Conservation (phyloP, 2,888 invertebrate genomes). For the Machimus atricapillus region DNA sequence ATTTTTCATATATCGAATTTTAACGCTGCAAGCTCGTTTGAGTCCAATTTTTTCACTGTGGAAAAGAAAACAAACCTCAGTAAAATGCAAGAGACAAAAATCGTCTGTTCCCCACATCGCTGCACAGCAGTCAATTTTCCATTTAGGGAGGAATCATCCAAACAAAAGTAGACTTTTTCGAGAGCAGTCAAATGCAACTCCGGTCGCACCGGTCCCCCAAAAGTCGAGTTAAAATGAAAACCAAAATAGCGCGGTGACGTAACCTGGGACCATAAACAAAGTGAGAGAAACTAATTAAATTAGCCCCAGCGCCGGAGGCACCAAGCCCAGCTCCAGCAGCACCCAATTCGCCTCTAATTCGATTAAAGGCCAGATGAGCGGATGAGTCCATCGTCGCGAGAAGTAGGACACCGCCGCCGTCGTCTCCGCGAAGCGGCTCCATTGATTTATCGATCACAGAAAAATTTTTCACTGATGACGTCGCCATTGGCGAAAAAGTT, state of each 20-base stretch:
- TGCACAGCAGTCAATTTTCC: not conserved
- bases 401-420: not conserved
- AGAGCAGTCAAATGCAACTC: not conserved
- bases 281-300: slow-evolving; percentile 6
- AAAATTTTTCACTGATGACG: slow-evolving; percentile 38
- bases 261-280: slow-evolving; percentile 28
- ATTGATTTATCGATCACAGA: slow-evolving; percentile 40
- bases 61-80: too few species aligned
- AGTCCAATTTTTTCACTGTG: too few species aligned
- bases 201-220: not conserved
- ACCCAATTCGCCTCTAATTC: not conserved
- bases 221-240: not conserved
- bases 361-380: not conserved
- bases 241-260: slow-evolving; percentile 37
- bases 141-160: not conserved
- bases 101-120: not conserved
- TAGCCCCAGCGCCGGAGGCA: not conserved
- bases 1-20: too few species aligned
- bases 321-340: not conserved
- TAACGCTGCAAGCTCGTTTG: too few species aligned
- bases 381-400: not conserved
- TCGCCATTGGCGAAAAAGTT: slow-evolving; percentile 17
- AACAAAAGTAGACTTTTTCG: not conserved
- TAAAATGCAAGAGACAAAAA: not conserved
- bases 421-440: not conserved